Evolutionary conservation across 2,797 vertebrate genomes (phyloP).

Genomic region (Phoxinus dragarum): DNA sequence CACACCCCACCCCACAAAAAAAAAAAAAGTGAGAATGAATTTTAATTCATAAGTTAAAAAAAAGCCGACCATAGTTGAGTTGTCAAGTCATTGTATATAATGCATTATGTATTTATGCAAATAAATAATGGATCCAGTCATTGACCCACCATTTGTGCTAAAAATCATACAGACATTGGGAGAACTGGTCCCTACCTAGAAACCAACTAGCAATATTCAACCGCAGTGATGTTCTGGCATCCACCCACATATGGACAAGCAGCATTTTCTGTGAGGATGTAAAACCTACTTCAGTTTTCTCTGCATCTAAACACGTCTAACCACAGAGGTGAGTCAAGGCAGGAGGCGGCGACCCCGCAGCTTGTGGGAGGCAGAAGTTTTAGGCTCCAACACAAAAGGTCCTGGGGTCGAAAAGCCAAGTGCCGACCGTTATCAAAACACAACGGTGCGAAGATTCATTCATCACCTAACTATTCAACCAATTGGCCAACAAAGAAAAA

Average conservation of each 20-base stretch:
- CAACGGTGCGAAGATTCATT: constrained; percentile 39
- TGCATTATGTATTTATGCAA: not conserved
- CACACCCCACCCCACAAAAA: no score
- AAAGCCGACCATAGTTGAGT: not conserved
- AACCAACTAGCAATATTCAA: not conserved
- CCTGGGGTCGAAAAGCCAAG: constrained; percentile 51
- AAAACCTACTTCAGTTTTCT: not conserved
- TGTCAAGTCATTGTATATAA: not conserved
- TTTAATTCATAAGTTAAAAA: not conserved
- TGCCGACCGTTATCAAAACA: constrained; percentile 52
- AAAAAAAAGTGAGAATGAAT: not conserved
- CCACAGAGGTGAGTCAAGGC: not conserved
- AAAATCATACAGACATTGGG: not conserved
- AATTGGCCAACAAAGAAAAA: constrained; percentile 40
- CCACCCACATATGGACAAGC: not conserved
- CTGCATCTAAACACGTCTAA: constrained; percentile 3
- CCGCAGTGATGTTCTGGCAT: not conserved
- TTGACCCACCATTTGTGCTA: not conserved
- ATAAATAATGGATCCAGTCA: not conserved
- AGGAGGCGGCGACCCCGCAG: constrained; percentile 23
- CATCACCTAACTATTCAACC: constrained; percentile 56
- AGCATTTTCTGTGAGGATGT: not conserved
- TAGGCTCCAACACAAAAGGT: constrained; percentile 49
- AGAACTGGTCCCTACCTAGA: not conserved
- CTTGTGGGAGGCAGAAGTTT: constrained; percentile 47